Evolutionary conservation across 2,797 vertebrate genomes (phyloP).

Genomic region (Lagorchestes hirsutus): DNA sequence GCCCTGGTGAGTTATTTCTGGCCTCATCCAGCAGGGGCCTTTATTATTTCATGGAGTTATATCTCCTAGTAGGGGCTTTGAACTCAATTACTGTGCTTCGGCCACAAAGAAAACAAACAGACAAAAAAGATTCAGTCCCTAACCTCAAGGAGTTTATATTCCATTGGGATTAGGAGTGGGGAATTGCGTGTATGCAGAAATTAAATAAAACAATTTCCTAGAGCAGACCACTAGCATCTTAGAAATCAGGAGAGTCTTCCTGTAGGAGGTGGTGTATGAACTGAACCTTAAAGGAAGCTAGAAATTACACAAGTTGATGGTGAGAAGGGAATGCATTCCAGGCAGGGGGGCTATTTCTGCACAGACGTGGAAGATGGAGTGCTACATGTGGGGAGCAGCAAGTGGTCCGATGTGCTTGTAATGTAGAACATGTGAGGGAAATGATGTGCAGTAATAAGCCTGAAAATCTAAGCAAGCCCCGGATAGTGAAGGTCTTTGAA

Average conservation of each 20-base stretch:
- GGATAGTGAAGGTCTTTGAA: neutral
- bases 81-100: neutral
- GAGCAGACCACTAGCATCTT: neutral
- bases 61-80: conserved; percentile 1
- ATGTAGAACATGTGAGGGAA: neutral
- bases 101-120: neutral
- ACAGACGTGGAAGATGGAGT: neutral
- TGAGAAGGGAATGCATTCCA: neutral
- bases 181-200: neutral
- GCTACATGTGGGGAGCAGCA: neutral
- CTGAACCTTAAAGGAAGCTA: neutral
- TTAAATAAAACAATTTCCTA: neutral
- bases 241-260: neutral
- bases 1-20: conserved; percentile 72
- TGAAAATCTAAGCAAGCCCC: neutral
- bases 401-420: neutral
- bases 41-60: conserved; percentile 77
- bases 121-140: neutral
- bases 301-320: neutral
- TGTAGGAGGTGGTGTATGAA: neutral
- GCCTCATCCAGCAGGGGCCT: conserved; percentile 73
- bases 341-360: neutral
- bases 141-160: neutral
- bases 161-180: neutral
- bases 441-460: neutral